Base-by-base conservation (phyloP, 2,113 vertebrate genomes). In the Poecile atricapillus region DNA sequence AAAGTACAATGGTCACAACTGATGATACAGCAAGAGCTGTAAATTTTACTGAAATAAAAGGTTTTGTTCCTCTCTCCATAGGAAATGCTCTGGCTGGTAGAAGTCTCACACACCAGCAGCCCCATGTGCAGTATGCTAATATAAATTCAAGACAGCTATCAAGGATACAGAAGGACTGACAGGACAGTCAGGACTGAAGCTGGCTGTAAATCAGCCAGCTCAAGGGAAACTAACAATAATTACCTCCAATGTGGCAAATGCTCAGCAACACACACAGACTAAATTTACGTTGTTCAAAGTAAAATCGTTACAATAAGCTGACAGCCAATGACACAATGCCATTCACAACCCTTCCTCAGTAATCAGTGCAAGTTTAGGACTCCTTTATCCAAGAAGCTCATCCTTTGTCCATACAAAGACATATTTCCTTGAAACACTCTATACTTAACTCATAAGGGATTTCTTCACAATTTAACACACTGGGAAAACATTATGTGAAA, bases 41-140 rank as follows among this genome's bases (percentile, higher is more conserved):
- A 33, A 24, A 20, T n/a, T 74, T 11, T 47, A 46, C 41, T 20
- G 35, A 79, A 92, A 43, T 27, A 21, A 39, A 39, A 47, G 10
- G 8, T 1, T 73, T 62, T 58, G 18, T n/a, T 56, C 5, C 37
- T 92, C 27, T 47, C 23, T 46, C 25, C 12, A 2, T 7, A 46
- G 41, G 27, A 62, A 62, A 70, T 9, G 18, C 15, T 25, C 75
- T 33, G 50, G 47, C 10, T 50, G 39, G 56, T 13, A 15, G 20
- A 15, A 75, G 10, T 50, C 43, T 58, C 52, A 30, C 39, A 18
- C 21, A 82, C 62, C 43, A 16, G 59, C 35, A 86, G 41, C 22
- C 47, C 4, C 1, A 60, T 0, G 6, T 3, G 3, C 28, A 37
- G 9, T 7, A 28, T 23, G 27, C 13, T 21, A 4, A 56, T 8